Evolutionary conservation across 1,140 invertebrate genomes (phyloP), one percentile per base, ranked within the genome.

Genomic region (Drosophila ambigua): DNA sequence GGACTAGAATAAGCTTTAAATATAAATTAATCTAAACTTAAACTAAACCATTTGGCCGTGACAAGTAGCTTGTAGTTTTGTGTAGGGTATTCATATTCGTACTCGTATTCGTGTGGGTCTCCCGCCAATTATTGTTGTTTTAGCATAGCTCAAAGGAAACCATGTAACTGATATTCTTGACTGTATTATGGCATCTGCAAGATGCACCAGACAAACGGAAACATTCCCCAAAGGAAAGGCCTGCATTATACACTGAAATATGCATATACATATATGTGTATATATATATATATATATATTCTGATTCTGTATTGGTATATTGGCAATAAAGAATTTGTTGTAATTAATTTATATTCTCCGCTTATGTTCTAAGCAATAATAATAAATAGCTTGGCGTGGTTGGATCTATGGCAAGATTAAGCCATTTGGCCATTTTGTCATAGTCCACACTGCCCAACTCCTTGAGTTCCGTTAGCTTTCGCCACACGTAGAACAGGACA

Each of bases 171-270:
- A 85, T 80, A 87, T 85, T 77, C 57, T 68, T 52, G 66, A 66
- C 64, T 78, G 82, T 85, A 85, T 85, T 85, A 85, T 69, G 74
- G 63, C 62, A 87, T 87, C 83, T 87, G 24, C 55, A 76, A 85
- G 82, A 82, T 85, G 74, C 57, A 43, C 77, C 35, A 54, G 23
- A 53, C 57, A 72, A 59, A 72, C 58, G 35, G 23, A 71, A 72
- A 82, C 82, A 85, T 87, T 85, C 82, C 81, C 46, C 62, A 75
- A n/a, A 50, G 20, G 28, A 61, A 81, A 71, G 62, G 72, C 64
- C 46, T 73, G 67, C 68, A 77, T 80, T 85, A 64, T 52, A 55
- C 28, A 49, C 26, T 35, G 44, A 57, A 52, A 61, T 63, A 61
- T 74, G 78, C 28, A 54, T 51, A 59, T 57, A 58, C 46, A 54